Evolutionary conservation across 2,797 vertebrate species (phyloP).

Genomic region (Oreortyx pictus): DNA sequence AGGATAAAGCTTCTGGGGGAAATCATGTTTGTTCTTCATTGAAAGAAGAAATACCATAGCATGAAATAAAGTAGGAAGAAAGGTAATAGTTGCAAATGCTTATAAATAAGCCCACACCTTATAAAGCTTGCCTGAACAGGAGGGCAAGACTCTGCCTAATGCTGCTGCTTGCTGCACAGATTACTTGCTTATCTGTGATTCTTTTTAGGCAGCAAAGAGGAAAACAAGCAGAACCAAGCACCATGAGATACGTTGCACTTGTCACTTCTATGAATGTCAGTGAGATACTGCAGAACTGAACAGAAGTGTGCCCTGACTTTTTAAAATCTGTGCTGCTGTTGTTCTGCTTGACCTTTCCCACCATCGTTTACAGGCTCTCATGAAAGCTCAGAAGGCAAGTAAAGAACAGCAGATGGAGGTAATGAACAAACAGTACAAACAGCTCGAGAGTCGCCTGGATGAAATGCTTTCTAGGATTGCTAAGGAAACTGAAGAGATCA

Average conservation of each 20-base stretch:
- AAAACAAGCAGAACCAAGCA: background rate
- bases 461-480: slow-evolving; percentile 89
- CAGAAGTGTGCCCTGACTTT: background rate
- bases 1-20: slow-evolving; percentile 8
- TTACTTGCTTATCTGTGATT: background rate
- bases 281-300: background rate
- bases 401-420: slow-evolving; percentile 84
- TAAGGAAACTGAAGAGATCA: slow-evolving; percentile 92
- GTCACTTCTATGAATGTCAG: background rate
- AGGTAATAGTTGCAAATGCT: background rate
- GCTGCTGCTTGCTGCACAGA: background rate
- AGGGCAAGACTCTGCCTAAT: background rate
- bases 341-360: background rate
- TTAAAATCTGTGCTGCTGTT: background rate
- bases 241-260: background rate
- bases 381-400: slow-evolving; percentile 80
- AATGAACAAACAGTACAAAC: slow-evolving; percentile 85
- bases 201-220: background rate
- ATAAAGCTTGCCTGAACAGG: background rate
- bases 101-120: background rate
- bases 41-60: background rate
- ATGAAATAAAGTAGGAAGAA: slow-evolving; percentile 9
- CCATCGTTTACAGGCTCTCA: slow-evolving; percentile 77
- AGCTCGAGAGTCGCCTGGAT: slow-evolving; percentile 88
- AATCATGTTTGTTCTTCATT: slow-evolving; percentile 42